These are phyloP conservation scores for Fringilla coelebs DNA, from an alignment of 2,797 vertebrate species.

Conservation along the genomic window DNA sequence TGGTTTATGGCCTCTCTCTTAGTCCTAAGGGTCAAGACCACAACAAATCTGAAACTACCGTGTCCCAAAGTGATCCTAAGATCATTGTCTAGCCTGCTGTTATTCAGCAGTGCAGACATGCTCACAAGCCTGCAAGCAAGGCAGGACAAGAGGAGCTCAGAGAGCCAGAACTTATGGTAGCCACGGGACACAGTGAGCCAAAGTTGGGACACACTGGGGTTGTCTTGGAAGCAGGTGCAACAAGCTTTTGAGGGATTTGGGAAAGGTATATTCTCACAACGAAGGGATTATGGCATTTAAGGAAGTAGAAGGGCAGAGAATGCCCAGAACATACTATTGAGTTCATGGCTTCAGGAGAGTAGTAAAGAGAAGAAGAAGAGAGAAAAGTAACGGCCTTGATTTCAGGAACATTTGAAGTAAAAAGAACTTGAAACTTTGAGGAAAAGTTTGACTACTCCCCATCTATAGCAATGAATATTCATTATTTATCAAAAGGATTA, in stretches of 20 bases:
- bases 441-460: neutral
- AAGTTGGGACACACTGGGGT: rapidly evolving
- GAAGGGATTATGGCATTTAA: neutral
- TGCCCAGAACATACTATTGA: neutral
- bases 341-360: neutral
- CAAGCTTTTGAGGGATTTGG: neutral
- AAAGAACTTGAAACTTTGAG: neutral
- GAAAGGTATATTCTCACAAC: neutral
- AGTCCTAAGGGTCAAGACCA: neutral
- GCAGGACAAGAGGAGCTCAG: neutral
- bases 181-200: neutral
- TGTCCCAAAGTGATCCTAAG: neutral
- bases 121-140: neutral
- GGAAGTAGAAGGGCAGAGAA: neutral
- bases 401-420: neutral
- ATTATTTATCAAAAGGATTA: neutral
- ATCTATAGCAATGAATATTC: neutral
- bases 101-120: neutral
- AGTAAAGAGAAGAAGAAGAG: neutral
- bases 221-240: neutral
- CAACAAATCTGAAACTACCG: neutral
- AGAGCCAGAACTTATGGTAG: neutral
- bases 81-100: neutral
- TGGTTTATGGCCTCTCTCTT: neutral
- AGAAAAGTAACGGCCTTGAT: neutral